phyloP scores from a whole-genome alignment of 2,797 vertebrate species.

The Darevskia nairensis region DNA sequence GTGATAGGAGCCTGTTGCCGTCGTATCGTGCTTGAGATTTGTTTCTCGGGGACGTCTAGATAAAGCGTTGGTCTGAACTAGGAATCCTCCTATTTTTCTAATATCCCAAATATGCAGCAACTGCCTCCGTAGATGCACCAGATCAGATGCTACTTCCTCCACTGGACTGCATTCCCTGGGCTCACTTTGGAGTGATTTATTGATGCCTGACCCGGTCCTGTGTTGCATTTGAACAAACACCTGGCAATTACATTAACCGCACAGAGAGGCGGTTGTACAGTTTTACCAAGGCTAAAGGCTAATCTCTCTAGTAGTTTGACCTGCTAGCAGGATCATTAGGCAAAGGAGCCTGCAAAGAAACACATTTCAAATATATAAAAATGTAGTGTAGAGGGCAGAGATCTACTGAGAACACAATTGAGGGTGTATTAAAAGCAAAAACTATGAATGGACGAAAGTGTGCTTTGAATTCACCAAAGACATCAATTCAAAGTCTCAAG shows the following conservation, averaged over 20 bases:
- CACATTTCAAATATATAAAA: slow-evolving; percentile 3
- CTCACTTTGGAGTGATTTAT: neutral
- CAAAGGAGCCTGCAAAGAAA: slow-evolving; percentile 32
- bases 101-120: neutral
- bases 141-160: neutral
- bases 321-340: neutral
- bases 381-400: neutral
- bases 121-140: neutral
- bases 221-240: neutral
- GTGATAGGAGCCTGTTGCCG: neutral
- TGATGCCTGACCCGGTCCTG: neutral
- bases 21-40: no score
- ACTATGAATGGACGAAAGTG: slow-evolving; percentile 25
- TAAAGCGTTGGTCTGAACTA: neutral
- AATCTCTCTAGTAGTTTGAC: neutral
- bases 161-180: neutral
- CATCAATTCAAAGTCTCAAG: neutral
- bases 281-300: neutral
- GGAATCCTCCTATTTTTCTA: neutral
- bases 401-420: neutral
- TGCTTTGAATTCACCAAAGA: neutral
- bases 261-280: no score
- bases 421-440: neutral
- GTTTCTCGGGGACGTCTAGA: neutral
- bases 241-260: neutral